Conservation (phyloP, 2,113 vertebrate genomes). For the Scophthalmus maximus region DNA sequence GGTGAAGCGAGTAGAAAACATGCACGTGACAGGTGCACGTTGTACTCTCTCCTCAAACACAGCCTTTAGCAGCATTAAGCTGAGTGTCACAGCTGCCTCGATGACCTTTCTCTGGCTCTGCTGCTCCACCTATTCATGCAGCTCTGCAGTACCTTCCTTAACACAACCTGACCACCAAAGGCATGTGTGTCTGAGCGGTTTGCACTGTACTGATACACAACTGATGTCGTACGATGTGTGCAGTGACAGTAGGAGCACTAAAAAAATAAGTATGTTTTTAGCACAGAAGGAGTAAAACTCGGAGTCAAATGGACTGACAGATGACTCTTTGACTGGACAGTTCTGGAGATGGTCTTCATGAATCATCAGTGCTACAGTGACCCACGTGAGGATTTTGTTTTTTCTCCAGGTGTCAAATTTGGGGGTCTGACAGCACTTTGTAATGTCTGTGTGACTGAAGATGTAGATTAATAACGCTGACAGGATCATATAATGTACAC, state of each 20-base stretch:
- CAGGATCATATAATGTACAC: not conserved
- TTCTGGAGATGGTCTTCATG: not conserved
- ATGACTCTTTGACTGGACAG: conserved; percentile 15
- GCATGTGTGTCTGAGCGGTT: not conserved
- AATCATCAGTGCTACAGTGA: no score
- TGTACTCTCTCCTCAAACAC: conserved; percentile 46
- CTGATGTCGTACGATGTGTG: no score
- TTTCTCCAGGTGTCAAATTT: not conserved
- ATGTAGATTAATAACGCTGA: not conserved
- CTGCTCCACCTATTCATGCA: conserved; percentile 10
- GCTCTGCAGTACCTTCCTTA: conserved; percentile 53
- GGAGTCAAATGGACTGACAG: not conserved
- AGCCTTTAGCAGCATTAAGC: conserved; percentile 59
- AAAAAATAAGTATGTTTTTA: no score
- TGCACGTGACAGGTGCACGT: conserved; percentile 5
- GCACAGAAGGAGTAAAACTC: not conserved
- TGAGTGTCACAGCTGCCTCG: conserved; percentile 51
- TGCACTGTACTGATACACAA: no score
- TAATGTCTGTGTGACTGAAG: not conserved
- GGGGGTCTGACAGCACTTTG: not conserved
- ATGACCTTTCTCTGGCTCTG: conserved; percentile 60
- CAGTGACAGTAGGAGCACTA: no score
- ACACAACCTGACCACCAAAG: conserved; percentile 18
- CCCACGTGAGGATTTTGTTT: not conserved
- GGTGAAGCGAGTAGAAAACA: no score